phyloP scores from a whole-genome alignment of 2,888 invertebrate genomes.

The Watsonalla binaria region DNA sequence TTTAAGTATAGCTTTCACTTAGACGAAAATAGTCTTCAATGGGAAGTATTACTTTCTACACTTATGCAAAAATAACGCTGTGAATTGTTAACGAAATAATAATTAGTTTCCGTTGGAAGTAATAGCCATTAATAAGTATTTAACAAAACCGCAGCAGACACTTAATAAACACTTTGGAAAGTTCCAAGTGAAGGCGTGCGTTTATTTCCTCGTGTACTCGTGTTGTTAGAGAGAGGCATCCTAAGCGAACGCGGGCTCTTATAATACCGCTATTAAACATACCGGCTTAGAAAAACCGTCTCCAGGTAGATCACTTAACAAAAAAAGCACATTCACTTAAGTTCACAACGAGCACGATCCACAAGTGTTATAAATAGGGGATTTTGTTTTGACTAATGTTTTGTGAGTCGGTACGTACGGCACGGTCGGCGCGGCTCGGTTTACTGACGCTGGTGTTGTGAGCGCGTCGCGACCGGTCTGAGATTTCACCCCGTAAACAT shows the following conservation, averaged over 20 bases:
- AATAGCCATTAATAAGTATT: too few relatives aligned
- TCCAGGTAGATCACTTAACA: conserved; percentile 51
- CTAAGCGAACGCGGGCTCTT: conserved; percentile 30
- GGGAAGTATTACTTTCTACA: too few relatives aligned
- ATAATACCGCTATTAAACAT: conserved; percentile 55
- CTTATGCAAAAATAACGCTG: too few relatives aligned
- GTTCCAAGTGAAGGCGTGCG: background rate
- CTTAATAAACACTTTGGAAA: background rate
- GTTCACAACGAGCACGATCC: conserved; percentile 21
- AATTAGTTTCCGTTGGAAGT: too few relatives aligned
- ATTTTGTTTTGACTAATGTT: conserved; percentile 1
- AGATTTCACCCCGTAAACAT: conserved; percentile 77
- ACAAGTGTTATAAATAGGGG: conserved; percentile 17
- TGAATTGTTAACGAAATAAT: too few relatives aligned
- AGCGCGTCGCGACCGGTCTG: conserved; percentile 53
- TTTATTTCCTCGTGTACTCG: background rate
- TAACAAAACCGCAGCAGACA: too few relatives aligned
- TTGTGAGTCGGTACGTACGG: conserved; percentile 23
- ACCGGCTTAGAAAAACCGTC: conserved; percentile 58
- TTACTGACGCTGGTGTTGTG: conserved; percentile 34
- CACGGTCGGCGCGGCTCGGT: conserved; percentile 42
- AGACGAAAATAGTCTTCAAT: too few relatives aligned
- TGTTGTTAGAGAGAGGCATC: conserved; percentile 9
- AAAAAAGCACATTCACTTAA: conserved; percentile 25
- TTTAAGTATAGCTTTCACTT: too few relatives aligned